Evolutionary conservation across 2,113 vertebrate species (phyloP), one percentile per base, ranked within the genome.

Genomic region (Tretioscincus oriximinensis): DNA sequence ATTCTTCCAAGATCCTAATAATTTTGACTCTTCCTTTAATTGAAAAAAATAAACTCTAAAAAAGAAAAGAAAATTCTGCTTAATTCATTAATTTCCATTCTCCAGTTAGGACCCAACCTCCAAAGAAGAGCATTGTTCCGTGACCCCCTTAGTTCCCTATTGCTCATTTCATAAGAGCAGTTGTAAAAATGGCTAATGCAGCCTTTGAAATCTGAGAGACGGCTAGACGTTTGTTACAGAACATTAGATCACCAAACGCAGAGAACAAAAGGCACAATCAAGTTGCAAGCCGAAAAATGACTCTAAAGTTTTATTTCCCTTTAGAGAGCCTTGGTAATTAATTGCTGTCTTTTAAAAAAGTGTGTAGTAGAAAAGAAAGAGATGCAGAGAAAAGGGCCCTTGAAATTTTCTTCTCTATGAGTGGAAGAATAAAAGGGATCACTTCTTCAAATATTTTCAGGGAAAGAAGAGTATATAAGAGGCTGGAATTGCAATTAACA

Each of bases 41-140:
- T 28, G 47, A 76, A 63, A 22, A 29, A 61, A 73, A 61, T 24
- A 76, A 41, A 76, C 72, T 79, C 16, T 68, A 41, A 41, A 41
- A 41, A 41, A 41, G 35, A 41, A 41, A 41, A 41, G 4, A 61
- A 76, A 61, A 67, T 61, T 80, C 86, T 85, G 81, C 77, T 92
- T 86, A 86, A 89, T 85, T 92, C 91, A 89, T 94, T 90, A 93
- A 84, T 61, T 69, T 26, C 54, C 49, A 21, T 64, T 82, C 85
- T 89, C 84, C 84, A 91, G 88, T 93, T 93, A 93, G 85, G 74
- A 78, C 6, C 31, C 24, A 47, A 73, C 82, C 90, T 90, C 87
- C 86, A 80, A 69, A 81, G 24, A 28, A 26, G 26, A 65, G 63
- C 29, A 67, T 21, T 84, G 77, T 31, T 85, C 86, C 85, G 75